A percentile compares a stretch with the other conserved stretches of the same genome.
These are phyloP conservation scores for Macaca fascicularis DNA, from an alignment of 2,113 vertebrate species.

Conservation along the genomic window T2T-MFA8v1.1 NC_088379.1:65759501-65760000, in stretches of 20 bases:
- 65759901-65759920: neutral
- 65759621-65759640: neutral
- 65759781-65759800: neutral
- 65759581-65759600: neutral
- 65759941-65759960: neutral
- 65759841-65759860: neutral
- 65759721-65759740: neutral
- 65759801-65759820: neutral
- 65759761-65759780: neutral
- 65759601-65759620: neutral
- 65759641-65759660: neutral
- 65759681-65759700: neutral
- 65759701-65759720: neutral
- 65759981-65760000: neutral
- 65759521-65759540: neutral
- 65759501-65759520: neutral
- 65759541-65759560: neutral
- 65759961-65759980: neutral
- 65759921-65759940: neutral
- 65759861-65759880: neutral
- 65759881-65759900: neutral
- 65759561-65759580: neutral
- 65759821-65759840: neutral
- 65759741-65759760: neutral
- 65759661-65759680: neutral